Conservation (phyloP, 2,888 invertebrate genomes). For the Lithosia quadra region DNA sequence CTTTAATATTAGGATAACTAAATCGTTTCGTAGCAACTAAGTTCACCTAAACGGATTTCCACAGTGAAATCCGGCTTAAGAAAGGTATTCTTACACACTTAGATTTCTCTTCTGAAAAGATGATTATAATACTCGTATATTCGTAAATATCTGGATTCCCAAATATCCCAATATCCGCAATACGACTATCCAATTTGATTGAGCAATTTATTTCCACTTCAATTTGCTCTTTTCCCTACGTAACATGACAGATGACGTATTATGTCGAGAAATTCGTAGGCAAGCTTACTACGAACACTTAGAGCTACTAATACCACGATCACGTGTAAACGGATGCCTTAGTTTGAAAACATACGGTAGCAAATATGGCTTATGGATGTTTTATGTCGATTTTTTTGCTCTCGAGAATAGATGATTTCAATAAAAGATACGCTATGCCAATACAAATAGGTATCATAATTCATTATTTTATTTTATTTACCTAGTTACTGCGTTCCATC, state of each 20-base stretch:
- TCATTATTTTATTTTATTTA: too few species aligned
- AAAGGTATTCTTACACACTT: too few species aligned
- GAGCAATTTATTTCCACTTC: neutral
- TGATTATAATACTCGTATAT: neutral
- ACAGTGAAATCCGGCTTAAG: too few species aligned
- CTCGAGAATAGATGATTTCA: too few species aligned
- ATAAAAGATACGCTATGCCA: too few species aligned
- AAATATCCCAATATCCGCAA: neutral
- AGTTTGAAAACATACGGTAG: conserved; percentile 10
- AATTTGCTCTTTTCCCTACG: neutral
- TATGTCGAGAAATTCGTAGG: conserved; percentile 11
- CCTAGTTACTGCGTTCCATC: too few species aligned
- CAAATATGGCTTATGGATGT: neutral
- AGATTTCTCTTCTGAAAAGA: too few species aligned
- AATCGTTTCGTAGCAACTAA: too few species aligned
- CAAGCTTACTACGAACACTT: conserved; percentile 7
- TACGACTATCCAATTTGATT: neutral
- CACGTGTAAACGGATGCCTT: conserved; percentile 17
- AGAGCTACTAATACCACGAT: conserved; percentile 18
- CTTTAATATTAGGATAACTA: too few species aligned
- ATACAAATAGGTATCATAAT: too few species aligned
- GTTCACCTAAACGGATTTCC: neutral
- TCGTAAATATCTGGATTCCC: neutral
- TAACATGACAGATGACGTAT: neutral
- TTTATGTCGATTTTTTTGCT: too few species aligned